These are phyloP conservation scores for Cepaea hortensis DNA, from an alignment of 2,888 invertebrate species.

Conservation along the genomic window DNA sequence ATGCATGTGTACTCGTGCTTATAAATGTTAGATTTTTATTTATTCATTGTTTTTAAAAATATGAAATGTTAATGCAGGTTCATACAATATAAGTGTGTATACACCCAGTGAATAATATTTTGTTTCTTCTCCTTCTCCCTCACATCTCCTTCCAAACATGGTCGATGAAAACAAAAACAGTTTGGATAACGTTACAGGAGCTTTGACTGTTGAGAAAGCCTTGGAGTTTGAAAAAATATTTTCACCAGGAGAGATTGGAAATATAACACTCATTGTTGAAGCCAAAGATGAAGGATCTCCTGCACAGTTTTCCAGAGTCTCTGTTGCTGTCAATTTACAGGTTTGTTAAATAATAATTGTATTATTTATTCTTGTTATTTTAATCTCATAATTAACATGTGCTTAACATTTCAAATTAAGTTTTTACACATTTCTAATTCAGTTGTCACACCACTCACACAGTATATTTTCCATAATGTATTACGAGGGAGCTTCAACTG, in stretches of 20 bases:
- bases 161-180: background rate
- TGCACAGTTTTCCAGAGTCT: slow-evolving; percentile 92
- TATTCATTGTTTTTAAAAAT: too few species aligned
- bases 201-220: background rate
- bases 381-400: background rate
- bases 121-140: background rate
- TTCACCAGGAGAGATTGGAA: background rate
- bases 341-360: slow-evolving; percentile 5
- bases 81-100: too few species aligned
- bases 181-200: background rate
- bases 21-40: too few species aligned
- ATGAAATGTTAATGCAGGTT: too few species aligned
- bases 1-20: too few species aligned
- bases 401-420: background rate
- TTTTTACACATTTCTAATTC: background rate
- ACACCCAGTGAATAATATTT: background rate
- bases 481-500: too few species aligned
- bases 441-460: too few species aligned
- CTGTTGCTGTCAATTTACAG: slow-evolving; percentile 80
- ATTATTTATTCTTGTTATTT: too few species aligned
- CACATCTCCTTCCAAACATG: background rate
- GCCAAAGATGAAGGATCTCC: slow-evolving; percentile 98
- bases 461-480: too few species aligned
- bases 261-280: slow-evolving; percentile 89
- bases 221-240: slow-evolving; percentile 27